phyloP scores from a whole-genome alignment of 1,140 invertebrate species.

The Triops longicaudatus region DNA sequence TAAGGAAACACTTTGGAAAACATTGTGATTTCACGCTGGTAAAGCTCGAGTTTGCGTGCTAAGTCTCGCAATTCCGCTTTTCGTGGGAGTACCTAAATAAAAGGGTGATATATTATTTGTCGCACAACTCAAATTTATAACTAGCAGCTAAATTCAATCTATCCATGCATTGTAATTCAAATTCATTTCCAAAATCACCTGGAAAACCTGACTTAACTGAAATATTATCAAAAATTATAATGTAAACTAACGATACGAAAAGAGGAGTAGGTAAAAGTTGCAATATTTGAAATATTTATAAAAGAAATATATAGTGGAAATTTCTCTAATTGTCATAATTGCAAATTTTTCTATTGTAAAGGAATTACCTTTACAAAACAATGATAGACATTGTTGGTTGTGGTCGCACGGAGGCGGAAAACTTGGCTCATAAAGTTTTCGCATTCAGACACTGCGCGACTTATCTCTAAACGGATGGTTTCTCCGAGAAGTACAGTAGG shows the following conservation, averaged over 20 bases:
- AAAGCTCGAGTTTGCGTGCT: slow-evolving; percentile 13
- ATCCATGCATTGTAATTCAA: too few relatives aligned
- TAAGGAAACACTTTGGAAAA: slow-evolving; percentile 18
- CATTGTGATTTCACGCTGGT: slow-evolving; percentile 23
- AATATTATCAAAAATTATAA: too few relatives aligned
- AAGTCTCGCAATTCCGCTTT: slow-evolving; percentile 17
- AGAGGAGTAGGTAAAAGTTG: too few relatives aligned
- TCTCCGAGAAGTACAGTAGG: background rate
- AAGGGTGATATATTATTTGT: background rate
- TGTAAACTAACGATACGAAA: too few relatives aligned
- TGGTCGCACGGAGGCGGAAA: background rate
- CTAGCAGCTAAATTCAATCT: too few relatives aligned
- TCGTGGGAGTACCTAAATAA: slow-evolving; percentile 20
- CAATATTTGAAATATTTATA: too few relatives aligned
- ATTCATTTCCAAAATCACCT: too few relatives aligned
- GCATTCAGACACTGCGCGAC: background rate
- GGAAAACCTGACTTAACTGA: too few relatives aligned
- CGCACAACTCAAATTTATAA: too few relatives aligned
- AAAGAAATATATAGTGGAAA: too few relatives aligned
- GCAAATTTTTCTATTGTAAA: too few relatives aligned
- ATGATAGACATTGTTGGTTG: background rate
- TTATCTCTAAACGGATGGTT: background rate
- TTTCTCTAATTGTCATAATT: too few relatives aligned
- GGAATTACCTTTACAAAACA: background rate
- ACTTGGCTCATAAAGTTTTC: slow-evolving; percentile 3